These are phyloP conservation scores for Drosophila kuntzei DNA, from an alignment of 2,888 invertebrate genomes.

Conservation along the genomic window DNA sequence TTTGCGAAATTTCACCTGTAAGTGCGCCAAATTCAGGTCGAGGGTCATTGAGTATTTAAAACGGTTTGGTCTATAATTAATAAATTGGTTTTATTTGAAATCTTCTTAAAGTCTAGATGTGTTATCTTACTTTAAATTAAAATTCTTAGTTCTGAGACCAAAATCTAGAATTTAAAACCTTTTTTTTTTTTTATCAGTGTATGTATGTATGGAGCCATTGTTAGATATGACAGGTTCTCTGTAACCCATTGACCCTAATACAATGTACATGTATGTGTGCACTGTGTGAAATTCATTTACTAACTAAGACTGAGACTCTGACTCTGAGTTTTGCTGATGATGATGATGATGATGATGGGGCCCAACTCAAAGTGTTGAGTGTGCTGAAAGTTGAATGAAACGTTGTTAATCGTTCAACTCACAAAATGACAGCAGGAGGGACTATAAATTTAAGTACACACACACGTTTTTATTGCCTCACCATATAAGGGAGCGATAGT, in stretches of 20 bases:
- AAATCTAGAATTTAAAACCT: too few species aligned
- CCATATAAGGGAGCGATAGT: slow-evolving; percentile 2
- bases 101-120: too few species aligned
- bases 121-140: too few species aligned
- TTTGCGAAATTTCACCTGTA: too few species aligned
- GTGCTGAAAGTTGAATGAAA: slow-evolving; percentile 36
- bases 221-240: slow-evolving; percentile 35
- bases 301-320: slow-evolving; percentile 8
- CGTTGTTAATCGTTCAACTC: slow-evolving; percentile 33
- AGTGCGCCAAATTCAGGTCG: too few species aligned
- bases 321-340: slow-evolving; percentile 1
- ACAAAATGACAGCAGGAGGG: slow-evolving; percentile 30
- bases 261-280: slow-evolving; percentile 3
- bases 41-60: too few species aligned
- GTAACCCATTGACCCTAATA: slow-evolving; percentile 45
- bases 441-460: slow-evolving; percentile 19
- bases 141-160: too few species aligned
- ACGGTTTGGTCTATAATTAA: too few species aligned
- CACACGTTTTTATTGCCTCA: slow-evolving; percentile 7
- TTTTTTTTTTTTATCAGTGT: too few species aligned
- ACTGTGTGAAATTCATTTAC: slow-evolving; percentile 28
- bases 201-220: slow-evolving; percentile 3
- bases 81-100: too few species aligned
- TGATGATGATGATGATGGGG: slow-evolving; percentile 9
- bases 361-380: slow-evolving; percentile 11